These are phyloP conservation scores for Otus sunia DNA, from an alignment of 2,113 vertebrate genomes.

Conservation along the genomic window DNA sequence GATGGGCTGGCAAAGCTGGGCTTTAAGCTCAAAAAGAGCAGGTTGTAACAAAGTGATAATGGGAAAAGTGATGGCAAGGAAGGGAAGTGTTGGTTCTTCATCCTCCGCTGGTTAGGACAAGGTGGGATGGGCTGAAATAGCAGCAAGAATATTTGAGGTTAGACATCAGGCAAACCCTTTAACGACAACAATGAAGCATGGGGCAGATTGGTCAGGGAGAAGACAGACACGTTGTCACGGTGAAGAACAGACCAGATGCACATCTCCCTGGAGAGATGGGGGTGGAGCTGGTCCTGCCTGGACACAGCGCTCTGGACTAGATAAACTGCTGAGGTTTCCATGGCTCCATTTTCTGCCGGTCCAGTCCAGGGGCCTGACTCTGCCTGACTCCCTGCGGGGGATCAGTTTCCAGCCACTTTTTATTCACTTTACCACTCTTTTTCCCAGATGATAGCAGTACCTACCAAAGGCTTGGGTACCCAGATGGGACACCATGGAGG, in stretches of 20 bases:
- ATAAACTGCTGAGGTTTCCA: background rate
- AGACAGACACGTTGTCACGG: fast-evolving
- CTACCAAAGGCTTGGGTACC: fast-evolving
- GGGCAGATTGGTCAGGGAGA: background rate
- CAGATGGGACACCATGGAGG: background rate
- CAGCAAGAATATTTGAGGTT: background rate
- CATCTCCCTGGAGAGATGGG: background rate
- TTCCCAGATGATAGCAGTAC: background rate
- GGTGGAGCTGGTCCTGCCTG: background rate
- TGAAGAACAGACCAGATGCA: background rate
- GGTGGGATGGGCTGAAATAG: background rate
- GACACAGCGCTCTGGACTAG: background rate
- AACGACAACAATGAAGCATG: background rate
- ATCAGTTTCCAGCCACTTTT: background rate
- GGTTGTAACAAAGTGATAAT: background rate
- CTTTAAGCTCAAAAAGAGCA: background rate
- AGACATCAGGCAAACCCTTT: background rate
- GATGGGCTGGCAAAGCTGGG: background rate
- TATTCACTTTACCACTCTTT: background rate
- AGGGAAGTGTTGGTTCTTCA: background rate
- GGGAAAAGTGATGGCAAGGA: background rate
- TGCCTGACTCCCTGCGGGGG: background rate
- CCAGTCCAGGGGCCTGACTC: background rate
- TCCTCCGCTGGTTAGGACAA: background rate
- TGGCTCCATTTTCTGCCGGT: background rate